Base-by-base conservation (phyloP, 1,140 invertebrate species). In the Oreohelix idahoensis region DNA sequence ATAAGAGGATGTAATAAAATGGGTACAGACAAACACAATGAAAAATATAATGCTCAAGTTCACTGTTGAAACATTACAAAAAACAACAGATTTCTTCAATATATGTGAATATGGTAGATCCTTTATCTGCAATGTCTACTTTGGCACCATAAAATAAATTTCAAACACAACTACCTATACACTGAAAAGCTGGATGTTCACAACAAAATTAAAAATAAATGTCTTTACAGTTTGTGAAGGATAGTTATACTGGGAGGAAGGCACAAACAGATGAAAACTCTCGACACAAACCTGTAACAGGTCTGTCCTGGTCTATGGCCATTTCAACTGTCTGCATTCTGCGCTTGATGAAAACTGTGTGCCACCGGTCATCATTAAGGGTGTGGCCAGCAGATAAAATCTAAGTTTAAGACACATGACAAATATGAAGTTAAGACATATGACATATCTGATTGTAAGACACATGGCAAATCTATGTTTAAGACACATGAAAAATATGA, bases 351-450 rank as follows among this genome's bases (percentile, higher is more conserved):
- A 95, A 94, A 38, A 98, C 94, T 2, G 96, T 96, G 92, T 99
- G 98, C 98, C 98, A 99, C 90, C 96, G 95, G 90, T 98, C 97
- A 91, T 99, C 97, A 90, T 98, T 97, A 42, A 97, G 92, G 77
- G 96, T 95, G 88, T 96, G 95, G 35, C 97, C 97, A 63, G 95
- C 95, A 80, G 95, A 94, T n/a, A 98, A 92, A 58, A 95, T 95
- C 97, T 98, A 93, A 32, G 53, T 35, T 11, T 20, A 58, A 35
- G n/a, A 42, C 42, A 77, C 11, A 32, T 15, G 38, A 74, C 36
- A 74, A 35, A 1, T 15, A 39, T 45, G 42, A 45, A 8, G 42
- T 45, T 45, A 15, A 45, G 15, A 45, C 15, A 45, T 45, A 8
- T 15, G 15, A n/a, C n/a, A n/a, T n/a, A n/a, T n/a, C n/a, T n/a